phyloP scores from a whole-genome alignment of 2,113 vertebrate species.

The Elephas maximus region DNA sequence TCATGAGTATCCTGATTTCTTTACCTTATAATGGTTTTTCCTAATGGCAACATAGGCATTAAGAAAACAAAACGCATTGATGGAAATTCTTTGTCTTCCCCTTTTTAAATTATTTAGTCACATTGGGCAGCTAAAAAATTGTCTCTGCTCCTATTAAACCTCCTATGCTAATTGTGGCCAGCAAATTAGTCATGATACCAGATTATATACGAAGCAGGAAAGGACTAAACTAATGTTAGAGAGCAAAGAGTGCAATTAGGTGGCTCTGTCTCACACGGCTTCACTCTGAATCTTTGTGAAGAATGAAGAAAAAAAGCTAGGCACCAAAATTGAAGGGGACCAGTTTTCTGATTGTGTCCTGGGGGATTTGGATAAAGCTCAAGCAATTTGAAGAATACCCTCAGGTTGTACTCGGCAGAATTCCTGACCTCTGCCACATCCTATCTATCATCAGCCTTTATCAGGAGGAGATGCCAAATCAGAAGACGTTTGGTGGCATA shows the following conservation, averaged over 20 bases:
- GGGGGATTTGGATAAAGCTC: conserved; percentile 79
- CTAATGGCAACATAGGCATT: conserved; percentile 70
- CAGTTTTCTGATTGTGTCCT: conserved; percentile 80
- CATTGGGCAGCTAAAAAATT: conserved; percentile 82
- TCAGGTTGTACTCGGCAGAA: conserved; percentile 82
- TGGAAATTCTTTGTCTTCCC: conserved; percentile 77
- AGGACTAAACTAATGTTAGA: conserved; percentile 53
- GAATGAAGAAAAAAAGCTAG: conserved; percentile 71
- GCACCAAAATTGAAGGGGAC: conserved; percentile 78
- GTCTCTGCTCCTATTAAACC: conserved; percentile 75
- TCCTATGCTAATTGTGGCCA: conserved; percentile 85
- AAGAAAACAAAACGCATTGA: conserved; percentile 76
- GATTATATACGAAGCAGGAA: conserved; percentile 81
- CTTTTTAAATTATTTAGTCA: conserved; percentile 86
- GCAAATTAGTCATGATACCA: conserved; percentile 87
- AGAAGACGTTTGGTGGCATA: conserved; percentile 72
- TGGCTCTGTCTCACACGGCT: conserved; percentile 25
- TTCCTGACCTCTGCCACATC: conserved; percentile 77
- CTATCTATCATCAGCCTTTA: conserved; percentile 82
- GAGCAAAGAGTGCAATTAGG: conserved; percentile 65
- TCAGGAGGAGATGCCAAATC: conserved; percentile 81
- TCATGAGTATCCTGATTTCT: background rate
- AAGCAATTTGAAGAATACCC: conserved; percentile 81
- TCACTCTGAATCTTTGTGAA: conserved; percentile 73
- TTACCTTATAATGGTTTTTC: conserved; percentile 57